These are phyloP conservation scores for Acinonyx jubatus DNA, from an alignment of 2,113 vertebrate species.

Conservation along the genomic window DNA sequence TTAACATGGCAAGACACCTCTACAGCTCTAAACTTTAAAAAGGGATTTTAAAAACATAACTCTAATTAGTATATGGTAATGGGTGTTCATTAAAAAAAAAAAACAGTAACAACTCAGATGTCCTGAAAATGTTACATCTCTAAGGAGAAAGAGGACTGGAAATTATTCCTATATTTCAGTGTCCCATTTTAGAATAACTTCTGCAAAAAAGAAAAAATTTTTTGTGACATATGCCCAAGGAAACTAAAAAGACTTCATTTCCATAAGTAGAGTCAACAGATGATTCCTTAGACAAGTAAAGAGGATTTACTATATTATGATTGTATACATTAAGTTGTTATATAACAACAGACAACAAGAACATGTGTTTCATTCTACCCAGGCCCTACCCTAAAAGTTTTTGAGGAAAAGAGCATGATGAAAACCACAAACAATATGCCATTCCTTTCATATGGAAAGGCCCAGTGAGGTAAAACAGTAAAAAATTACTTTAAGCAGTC, in stretches of 20 bases:
- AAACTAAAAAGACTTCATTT: constrained; percentile 3
- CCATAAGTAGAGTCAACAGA: constrained; percentile 9
- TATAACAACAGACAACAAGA: neutral
- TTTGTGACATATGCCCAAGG: constrained; percentile 11
- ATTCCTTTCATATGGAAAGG: neutral
- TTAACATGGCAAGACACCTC: neutral
- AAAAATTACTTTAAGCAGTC: neutral
- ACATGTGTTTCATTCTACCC: neutral
- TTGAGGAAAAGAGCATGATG: neutral
- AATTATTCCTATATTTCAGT: constrained; percentile 11
- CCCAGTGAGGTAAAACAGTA: neutral
- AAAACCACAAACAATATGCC: constrained; percentile 7
- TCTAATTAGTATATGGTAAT: neutral
- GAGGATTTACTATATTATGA: neutral
- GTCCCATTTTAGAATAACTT: constrained; percentile 40
- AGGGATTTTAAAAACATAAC: neutral
- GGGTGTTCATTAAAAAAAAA: neutral
- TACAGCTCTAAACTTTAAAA: neutral
- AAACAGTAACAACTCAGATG: neutral
- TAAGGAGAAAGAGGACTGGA: neutral
- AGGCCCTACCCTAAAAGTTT: neutral
- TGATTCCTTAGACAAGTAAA: constrained; percentile 26
- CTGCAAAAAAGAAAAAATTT: neutral
- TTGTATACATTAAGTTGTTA: neutral
- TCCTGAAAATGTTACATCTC: neutral